Evolutionary conservation across 2,797 vertebrate species (phyloP).

Genomic region (Psittacula derbiana): DNA sequence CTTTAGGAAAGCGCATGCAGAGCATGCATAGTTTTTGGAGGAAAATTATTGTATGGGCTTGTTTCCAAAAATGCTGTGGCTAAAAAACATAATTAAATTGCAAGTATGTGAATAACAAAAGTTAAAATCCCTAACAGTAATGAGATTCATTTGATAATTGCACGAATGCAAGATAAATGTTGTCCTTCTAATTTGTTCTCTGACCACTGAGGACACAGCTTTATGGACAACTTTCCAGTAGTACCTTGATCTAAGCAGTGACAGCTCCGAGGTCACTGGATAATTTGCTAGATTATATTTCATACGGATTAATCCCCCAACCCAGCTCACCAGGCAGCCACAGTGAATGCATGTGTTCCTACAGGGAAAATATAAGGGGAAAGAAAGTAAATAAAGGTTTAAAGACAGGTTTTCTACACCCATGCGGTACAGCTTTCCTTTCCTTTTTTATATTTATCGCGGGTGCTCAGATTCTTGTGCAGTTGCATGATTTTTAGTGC

Average conservation of each 20-base stretch:
- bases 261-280: not conserved
- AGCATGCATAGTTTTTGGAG: not conserved
- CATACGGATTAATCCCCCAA: not conserved
- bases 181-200: not conserved
- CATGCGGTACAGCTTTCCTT: not conserved
- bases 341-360: not conserved
- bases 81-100: not conserved
- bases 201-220: not conserved
- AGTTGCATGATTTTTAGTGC: not conserved
- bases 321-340: not conserved
- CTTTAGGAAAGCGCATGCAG: not conserved
- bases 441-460: not conserved
- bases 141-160: not conserved
- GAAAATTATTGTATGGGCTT: not conserved
- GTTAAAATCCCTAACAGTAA: not conserved
- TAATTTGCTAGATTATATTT: not conserved
- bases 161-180: not conserved
- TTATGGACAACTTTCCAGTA: not conserved
- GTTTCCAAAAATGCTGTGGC: conserved; percentile 1
- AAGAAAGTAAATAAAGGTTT: not conserved
- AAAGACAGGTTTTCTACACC: not conserved
- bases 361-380: not conserved
- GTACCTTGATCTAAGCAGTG: not conserved
- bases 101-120: not conserved
- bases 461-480: not conserved